Evolutionary conservation across 2,113 vertebrate species (phyloP).

Genomic region (Talpa occidentalis): DNA sequence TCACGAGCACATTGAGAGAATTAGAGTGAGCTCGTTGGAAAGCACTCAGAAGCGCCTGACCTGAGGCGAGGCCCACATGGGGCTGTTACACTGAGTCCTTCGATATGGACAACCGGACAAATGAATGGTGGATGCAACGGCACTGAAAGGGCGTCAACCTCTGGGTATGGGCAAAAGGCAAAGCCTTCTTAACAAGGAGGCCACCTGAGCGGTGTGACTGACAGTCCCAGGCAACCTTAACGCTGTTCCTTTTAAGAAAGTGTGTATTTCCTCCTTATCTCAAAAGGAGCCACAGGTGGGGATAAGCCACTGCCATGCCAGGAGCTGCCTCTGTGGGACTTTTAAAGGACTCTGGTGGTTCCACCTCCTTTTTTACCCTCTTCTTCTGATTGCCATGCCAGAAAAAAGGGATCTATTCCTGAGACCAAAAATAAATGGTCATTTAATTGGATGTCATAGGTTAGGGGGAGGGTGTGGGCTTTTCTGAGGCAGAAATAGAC

Average conservation of each 20-base stretch:
- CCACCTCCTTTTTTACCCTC: background rate
- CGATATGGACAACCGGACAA: accelerated
- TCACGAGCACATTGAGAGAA: accelerated
- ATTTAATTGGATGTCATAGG: slow-evolving; percentile 77
- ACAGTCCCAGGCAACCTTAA: background rate
- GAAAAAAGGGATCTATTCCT: slow-evolving; percentile 72
- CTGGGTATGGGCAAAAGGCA: accelerated
- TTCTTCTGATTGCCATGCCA: background rate
- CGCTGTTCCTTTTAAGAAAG: background rate
- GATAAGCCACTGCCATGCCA: slow-evolving; percentile 39
- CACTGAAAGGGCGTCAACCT: background rate
- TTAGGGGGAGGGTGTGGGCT: slow-evolving; percentile 57
- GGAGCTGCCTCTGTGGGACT: slow-evolving; percentile 66
- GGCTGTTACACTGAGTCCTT: accelerated
- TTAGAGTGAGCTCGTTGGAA: accelerated
- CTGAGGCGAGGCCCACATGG: no score
- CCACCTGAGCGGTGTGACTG: accelerated
- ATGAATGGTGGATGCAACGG: accelerated
- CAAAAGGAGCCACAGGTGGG: slow-evolving; percentile 13
- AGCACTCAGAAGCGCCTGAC: background rate
- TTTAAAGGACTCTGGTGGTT: slow-evolving; percentile 56
- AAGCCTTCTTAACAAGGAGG: background rate
- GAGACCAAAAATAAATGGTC: slow-evolving; percentile 59
- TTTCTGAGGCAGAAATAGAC: slow-evolving; percentile 75
- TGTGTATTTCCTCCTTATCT: background rate